phyloP scores from a whole-genome alignment of 1,140 invertebrate genomes.

The Bombyx mandarina region DNA sequence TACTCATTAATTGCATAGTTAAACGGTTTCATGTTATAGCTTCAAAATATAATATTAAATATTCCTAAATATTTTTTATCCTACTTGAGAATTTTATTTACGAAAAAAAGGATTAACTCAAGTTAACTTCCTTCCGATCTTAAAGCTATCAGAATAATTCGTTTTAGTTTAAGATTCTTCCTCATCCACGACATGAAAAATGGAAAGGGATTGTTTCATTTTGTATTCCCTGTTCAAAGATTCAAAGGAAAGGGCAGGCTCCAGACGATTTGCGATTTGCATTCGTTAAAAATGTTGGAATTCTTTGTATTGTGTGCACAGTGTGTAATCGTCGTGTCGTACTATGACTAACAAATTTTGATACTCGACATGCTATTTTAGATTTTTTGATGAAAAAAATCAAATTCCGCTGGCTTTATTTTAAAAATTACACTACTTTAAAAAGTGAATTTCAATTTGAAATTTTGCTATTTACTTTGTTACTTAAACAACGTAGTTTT shows the following conservation, averaged over 20 bases:
- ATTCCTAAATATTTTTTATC: no score
- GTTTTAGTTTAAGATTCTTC: constrained; percentile 1
- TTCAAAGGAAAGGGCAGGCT: constrained; percentile 53
- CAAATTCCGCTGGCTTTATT: no score
- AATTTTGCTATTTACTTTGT: neutral
- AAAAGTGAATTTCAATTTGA: neutral
- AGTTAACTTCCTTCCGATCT: no score
- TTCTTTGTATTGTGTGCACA: constrained; percentile 60
- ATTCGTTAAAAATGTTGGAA: constrained; percentile 68
- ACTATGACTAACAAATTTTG: neutral
- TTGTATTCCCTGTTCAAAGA: constrained; percentile 52
- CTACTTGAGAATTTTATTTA: no score
- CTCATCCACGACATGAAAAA: constrained; percentile 33
- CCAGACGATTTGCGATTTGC: constrained; percentile 67
- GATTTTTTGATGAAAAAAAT: no score
- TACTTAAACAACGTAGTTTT: neutral
- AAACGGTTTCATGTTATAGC: no score
- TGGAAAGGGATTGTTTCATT: constrained; percentile 51
- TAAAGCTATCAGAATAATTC: no score
- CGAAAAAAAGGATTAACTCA: no score
- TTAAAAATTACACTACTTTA: no score
- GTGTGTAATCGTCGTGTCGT: constrained; percentile 48
- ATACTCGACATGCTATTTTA: no score
- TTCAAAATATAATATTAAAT: no score
- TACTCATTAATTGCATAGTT: no score